Conservation (phyloP, 2,113 vertebrate species). For the Propithecus coquereli region DNA sequence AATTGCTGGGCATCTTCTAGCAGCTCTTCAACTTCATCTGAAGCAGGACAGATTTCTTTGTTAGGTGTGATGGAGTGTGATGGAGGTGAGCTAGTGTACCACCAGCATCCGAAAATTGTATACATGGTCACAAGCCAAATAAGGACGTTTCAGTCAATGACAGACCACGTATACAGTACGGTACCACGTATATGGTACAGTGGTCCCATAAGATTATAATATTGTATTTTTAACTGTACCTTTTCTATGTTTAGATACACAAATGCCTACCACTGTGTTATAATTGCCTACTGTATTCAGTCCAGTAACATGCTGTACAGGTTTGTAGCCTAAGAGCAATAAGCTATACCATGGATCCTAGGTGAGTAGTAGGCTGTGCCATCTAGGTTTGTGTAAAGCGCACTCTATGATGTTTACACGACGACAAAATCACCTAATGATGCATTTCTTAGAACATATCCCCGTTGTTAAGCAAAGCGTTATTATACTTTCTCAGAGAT, state of each 20-base stretch:
- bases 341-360: background rate
- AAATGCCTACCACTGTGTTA: background rate
- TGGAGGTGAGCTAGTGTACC: conserved; percentile 55
- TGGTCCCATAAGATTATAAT: background rate
- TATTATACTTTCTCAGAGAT: conserved; percentile 62
- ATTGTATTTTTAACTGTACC: background rate
- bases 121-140: background rate
- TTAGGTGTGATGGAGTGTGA: conserved; percentile 35
- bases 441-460: background rate
- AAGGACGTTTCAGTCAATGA: background rate
- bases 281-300: background rate
- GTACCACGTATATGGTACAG: too few species aligned
- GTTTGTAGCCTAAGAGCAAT: background rate
- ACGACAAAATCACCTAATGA: background rate
- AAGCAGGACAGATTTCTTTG: conserved; percentile 46
- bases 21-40: conserved; percentile 33
- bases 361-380: background rate
- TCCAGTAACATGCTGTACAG: background rate
- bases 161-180: background rate
- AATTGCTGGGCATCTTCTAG: conserved; percentile 63
- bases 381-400: background rate
- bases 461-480: background rate
- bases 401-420: background rate
- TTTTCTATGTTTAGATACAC: background rate
- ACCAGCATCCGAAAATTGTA: conserved; percentile 61